Evolutionary conservation across 2,888 invertebrate genomes (phyloP), one percentile per base, ranked within the genome.

Genomic region (Philereme transversata): DNA sequence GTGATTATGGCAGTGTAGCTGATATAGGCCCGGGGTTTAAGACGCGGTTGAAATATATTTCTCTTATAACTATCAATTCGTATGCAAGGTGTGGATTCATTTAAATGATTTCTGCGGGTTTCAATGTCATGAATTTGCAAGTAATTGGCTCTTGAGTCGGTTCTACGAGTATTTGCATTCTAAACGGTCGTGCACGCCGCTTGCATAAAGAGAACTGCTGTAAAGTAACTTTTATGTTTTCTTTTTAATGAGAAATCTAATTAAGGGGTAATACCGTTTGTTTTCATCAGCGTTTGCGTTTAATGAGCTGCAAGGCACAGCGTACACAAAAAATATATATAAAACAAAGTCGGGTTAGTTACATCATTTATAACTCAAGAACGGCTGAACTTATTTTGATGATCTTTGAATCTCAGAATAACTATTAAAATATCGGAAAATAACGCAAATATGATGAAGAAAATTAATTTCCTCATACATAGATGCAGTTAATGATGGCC

Each of bases 71-170:
- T 67, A 61, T 65, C 58, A 63, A 69, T 71, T 69, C 60, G 71
- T 71, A 71, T 71, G 69, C 71, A 68, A 65, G 68, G 57, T 62
- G 64, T 53, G 47, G 53, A 48, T 65, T 64, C 65, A 67, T 70
- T 70, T 68, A 71, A 71, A 71, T 71, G 64, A 71, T 71, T 71
- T 71, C 69, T 71, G 71, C 35, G 64, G 71, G 69, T 71, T 69
- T 69, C 71, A 68, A 71, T 71, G 71, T 69, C 71, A 71, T 68
- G 69, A 71, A 71, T 71, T 71, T 67, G 64, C 68, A 69, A 71
- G 69, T 71, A 71, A 71, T 71, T 69, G 71, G 51, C 68, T 60
- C 62, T 52, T 58, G 66, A 68, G 63, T 66, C 62, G 58, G 47
- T 64, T 61, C 61, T 53, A 22, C 22, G 22, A 22, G 22, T 22